These are phyloP conservation scores for Ciconia boyciana DNA, from an alignment of 2,113 vertebrate species.

Conservation along the genomic window DNA sequence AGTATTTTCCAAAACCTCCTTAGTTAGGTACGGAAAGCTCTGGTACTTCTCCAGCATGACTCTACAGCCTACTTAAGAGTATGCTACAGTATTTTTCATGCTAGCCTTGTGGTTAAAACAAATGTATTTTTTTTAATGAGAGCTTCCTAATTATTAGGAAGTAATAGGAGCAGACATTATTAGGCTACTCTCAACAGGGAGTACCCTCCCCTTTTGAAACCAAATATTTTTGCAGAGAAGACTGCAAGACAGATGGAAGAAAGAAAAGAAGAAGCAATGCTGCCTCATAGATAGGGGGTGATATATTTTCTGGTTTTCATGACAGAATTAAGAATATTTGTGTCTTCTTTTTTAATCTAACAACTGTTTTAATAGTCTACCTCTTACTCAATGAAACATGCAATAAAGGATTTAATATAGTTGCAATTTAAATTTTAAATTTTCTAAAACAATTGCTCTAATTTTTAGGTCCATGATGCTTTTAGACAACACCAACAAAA, in stretches of 20 bases:
- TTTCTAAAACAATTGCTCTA: neutral
- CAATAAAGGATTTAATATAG: neutral
- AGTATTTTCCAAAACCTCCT: neutral
- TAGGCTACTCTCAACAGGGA: neutral
- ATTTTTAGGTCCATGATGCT: neutral
- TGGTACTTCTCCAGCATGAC: neutral
- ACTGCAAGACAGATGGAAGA: neutral
- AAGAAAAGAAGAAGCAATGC: neutral
- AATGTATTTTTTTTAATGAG: neutral
- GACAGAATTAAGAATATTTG: neutral
- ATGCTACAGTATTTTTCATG: neutral
- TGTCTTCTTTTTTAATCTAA: neutral
- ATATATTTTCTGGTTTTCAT: neutral
- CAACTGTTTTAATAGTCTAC: neutral
- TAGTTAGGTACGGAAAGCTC: neutral
- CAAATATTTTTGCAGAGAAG: neutral
- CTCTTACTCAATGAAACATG: neutral
- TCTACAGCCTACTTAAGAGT: neutral
- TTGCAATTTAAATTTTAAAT: neutral
- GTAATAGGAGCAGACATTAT: neutral
- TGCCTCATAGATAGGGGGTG: neutral
- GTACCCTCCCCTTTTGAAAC: neutral
- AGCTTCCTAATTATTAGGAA: neutral
- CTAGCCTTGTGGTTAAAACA: neutral
- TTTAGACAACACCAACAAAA: neutral